Conservation (phyloP, 2,113 vertebrate species). For the Trachemys scripta region DNA sequence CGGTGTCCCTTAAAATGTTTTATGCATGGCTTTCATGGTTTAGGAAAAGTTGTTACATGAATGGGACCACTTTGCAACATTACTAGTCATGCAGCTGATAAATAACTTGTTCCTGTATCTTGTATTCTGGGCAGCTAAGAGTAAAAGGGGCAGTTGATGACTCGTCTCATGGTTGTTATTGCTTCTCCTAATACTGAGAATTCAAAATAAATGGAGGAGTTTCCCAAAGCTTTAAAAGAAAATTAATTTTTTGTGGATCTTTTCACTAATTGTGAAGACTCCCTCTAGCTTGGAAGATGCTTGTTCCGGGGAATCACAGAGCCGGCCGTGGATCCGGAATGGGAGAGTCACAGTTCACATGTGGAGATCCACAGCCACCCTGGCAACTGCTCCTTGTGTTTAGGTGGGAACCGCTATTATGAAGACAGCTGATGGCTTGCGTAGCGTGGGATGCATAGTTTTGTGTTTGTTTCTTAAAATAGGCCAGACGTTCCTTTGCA, state of each 20-base stretch:
- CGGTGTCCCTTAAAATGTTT: background rate
- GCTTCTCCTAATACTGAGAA: background rate
- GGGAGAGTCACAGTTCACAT: fast-evolving
- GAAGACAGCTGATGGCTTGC: background rate
- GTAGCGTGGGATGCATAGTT: background rate
- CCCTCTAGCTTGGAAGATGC: background rate
- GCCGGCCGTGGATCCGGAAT: background rate
- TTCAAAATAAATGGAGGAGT: slow-evolving; percentile 10
- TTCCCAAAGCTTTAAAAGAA: background rate
- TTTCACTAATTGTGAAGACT: fast-evolving
- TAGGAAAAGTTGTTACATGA: background rate
- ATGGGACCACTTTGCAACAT: background rate
- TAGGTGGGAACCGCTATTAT: background rate
- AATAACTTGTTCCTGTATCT: background rate
- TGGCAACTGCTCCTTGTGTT: background rate
- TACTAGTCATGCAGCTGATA: background rate
- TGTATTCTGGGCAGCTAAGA: background rate
- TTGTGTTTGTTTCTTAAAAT: background rate
- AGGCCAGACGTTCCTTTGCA: background rate
- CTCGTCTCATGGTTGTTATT: background rate
- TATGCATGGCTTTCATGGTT: background rate
- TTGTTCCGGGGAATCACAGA: background rate
- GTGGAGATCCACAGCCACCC: background rate
- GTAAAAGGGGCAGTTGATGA: background rate
- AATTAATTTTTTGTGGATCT: background rate